Percentiles rank a stretch among this genome's conserved stretches.
Conservation (phyloP, 2,888 invertebrate species). For the Volucella bombylans region DNA sequence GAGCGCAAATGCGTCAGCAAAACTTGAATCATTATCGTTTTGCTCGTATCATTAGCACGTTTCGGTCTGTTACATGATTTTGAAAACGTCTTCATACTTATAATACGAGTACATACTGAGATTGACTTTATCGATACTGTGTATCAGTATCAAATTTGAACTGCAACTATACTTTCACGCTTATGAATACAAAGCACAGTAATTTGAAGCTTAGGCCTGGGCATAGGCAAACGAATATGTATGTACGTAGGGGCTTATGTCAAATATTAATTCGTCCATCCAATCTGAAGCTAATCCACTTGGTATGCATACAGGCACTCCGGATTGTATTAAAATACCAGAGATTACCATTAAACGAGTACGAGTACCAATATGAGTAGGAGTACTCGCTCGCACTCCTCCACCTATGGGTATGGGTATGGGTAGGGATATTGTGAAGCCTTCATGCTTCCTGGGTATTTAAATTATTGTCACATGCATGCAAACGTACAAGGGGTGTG, state of each 20-base stretch:
- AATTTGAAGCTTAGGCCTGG: not conserved
- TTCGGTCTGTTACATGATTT: no score
- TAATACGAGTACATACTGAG: no score
- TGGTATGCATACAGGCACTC: constrained; percentile 48
- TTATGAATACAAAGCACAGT: constrained; percentile 39
- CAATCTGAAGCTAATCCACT: constrained; percentile 28
- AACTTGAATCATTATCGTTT: no score
- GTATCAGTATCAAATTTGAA: constrained; percentile 16
- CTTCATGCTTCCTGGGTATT: constrained; percentile 63
- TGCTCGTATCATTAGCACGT: no score
- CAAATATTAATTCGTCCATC: constrained; percentile 35
- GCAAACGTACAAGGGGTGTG: constrained; percentile 54
- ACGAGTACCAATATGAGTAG: no score
- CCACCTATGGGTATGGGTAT: constrained; percentile 1
- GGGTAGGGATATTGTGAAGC: constrained; percentile 17
- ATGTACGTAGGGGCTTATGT: constrained; percentile 29
- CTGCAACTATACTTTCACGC: constrained; percentile 3
- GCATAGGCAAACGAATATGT: constrained; percentile 15
- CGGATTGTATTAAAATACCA: constrained; percentile 38
- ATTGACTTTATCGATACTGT: no score
- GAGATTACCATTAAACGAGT: constrained; percentile 10
- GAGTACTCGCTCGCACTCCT: no score
- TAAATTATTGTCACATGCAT: constrained; percentile 58
- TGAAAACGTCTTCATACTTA: no score
- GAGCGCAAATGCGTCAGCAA: no score